phyloP scores from a whole-genome alignment of 2,888 invertebrate genomes.

The Tolmerus cingulatus region DNA sequence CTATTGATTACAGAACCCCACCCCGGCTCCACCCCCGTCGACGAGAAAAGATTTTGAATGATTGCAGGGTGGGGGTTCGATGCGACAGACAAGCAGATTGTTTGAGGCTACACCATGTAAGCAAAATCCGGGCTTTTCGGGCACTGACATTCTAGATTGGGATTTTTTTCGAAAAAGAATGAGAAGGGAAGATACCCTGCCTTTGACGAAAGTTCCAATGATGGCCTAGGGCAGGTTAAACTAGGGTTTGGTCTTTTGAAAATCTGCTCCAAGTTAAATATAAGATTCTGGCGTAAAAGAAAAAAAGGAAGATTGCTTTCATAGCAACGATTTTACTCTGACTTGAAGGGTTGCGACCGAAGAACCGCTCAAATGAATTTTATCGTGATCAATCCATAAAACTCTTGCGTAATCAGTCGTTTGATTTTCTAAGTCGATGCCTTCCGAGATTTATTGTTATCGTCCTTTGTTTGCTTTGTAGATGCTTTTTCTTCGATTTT shows the following conservation, averaged over 20 bases:
- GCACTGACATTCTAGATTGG: not conserved
- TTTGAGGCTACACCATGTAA: not conserved
- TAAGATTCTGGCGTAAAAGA: not conserved
- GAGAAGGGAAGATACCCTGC: not conserved
- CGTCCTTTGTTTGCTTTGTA: not conserved
- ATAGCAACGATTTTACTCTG: not conserved
- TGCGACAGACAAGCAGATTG: not conserved
- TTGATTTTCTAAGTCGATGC: not conserved
- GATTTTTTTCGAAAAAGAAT: not conserved
- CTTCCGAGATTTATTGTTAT: not conserved
- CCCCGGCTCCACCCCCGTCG: not conserved
- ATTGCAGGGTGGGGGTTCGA: not conserved
- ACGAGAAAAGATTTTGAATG: not conserved
- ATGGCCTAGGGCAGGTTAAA: not conserved
- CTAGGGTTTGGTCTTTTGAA: not conserved
- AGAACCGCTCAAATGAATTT: not conserved
- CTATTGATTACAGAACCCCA: not conserved
- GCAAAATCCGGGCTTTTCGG: not conserved
- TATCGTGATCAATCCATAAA: not conserved
- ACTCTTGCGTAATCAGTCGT: not conserved
- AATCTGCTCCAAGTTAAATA: not conserved
- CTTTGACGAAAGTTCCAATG: not conserved
- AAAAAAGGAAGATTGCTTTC: not conserved
- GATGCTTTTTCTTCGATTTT: not conserved
- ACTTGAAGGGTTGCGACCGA: not conserved